Percentiles rank a stretch among this genome's conserved stretches.
These are phyloP conservation scores for Aspidoscelis tigris DNA, from an alignment of 2,113 vertebrate genomes.

Conservation along the genomic window DNA sequence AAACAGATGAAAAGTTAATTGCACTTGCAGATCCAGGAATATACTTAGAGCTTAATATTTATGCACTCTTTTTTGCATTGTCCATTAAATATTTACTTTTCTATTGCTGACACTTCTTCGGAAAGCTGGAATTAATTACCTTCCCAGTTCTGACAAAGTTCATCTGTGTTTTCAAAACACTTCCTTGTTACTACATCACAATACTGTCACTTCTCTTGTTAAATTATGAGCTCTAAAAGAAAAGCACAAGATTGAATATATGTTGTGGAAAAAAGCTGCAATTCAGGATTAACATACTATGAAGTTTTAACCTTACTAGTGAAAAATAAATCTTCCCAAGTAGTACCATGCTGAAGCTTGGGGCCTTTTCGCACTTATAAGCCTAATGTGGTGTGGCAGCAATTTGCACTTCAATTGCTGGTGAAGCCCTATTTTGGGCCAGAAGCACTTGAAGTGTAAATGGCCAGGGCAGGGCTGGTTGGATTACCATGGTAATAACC, in stretches of 20 bases:
- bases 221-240: neutral
- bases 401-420: no score
- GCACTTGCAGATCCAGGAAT: slow-evolving; percentile 20
- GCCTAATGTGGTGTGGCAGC: no score
- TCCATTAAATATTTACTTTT: slow-evolving; percentile 35
- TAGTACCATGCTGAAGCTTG: no score
- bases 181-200: neutral
- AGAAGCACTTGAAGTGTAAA: no score
- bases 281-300: neutral
- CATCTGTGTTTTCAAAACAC: neutral
- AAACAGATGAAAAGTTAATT: slow-evolving; percentile 23
- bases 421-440: no score
- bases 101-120: slow-evolving; percentile 4
- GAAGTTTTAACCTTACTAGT: neutral
- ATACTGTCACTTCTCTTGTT: neutral
- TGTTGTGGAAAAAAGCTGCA: neutral
- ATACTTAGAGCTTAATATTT: slow-evolving; percentile 13
- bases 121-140: slow-evolving; percentile 9
- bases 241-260: neutral
- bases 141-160: neutral
- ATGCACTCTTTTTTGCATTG: neutral
- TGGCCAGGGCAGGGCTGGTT: no score
- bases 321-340: no score
- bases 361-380: no score
- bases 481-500: no score